phyloP scores from a whole-genome alignment of 2,113 vertebrate species.

The Epinephelus moara region DNA sequence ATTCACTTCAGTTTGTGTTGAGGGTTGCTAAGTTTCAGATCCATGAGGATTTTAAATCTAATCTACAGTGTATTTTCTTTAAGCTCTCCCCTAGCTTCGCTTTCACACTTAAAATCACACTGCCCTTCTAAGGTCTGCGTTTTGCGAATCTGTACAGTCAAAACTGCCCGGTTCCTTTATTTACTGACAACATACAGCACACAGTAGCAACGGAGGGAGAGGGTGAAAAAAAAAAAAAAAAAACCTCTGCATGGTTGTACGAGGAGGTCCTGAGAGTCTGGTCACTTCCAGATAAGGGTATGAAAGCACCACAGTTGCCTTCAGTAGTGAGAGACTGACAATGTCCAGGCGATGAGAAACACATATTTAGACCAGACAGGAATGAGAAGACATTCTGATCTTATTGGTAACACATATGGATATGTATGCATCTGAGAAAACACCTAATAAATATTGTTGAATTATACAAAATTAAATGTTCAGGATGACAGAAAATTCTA shows the following conservation, averaged over 20 bases:
- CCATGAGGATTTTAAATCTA: constrained; percentile 2
- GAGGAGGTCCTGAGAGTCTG: constrained; percentile 64
- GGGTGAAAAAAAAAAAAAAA: background rate
- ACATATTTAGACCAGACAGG: constrained; percentile 48
- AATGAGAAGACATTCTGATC: constrained; percentile 42
- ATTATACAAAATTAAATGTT: background rate
- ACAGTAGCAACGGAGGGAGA: constrained; percentile 63
- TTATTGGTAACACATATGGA: constrained; percentile 34
- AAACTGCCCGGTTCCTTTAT: constrained; percentile 69
- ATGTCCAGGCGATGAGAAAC: constrained; percentile 63
- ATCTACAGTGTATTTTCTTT: background rate
- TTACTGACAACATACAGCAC: constrained; percentile 75
- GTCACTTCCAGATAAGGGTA: constrained; percentile 83
- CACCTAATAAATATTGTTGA: background rate
- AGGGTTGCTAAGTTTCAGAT: constrained; percentile 20
- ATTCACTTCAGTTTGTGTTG: background rate
- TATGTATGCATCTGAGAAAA: background rate
- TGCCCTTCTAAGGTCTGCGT: constrained; percentile 63
- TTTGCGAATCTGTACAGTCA: constrained; percentile 48
- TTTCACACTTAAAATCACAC: background rate
- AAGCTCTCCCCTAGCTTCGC: background rate
- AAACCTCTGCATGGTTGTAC: constrained; percentile 49
- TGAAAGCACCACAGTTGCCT: constrained; percentile 60
- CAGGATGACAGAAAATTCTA: background rate
- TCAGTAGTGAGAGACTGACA: constrained; percentile 67